Base-by-base conservation (phyloP, 53 echinoderm and acorn worm genomes). In the Glandiceps talaboti region DNA sequence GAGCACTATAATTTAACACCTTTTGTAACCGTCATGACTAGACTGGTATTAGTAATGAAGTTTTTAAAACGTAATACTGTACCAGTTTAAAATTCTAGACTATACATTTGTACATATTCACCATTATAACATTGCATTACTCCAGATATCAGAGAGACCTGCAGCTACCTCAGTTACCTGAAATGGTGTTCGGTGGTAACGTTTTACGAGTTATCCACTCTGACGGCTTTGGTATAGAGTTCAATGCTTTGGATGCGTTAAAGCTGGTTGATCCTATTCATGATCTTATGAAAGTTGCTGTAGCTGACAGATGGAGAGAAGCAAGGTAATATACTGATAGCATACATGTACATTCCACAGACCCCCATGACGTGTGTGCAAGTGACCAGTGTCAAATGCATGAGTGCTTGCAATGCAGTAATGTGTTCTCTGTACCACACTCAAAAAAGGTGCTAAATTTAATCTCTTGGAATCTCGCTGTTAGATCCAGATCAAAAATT, bases 131-230 rank as follows among this genome's bases (percentile, higher is more conserved):
- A n/a, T n/a, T n/a, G n/a, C n/a, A n/a, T n/a, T n/a, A 77, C 1
- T 78, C 14, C 74, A 96, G 96, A 73, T 88, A 88, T 79, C 86
- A 96, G 74, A 77, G 86, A 77, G 90, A 90, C 31, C 82, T 96
- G 25, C 81, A 86, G 33, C 88, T 96, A 32, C 96, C 96, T 72
- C 96, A 96, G 77, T 82, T 96, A 0, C 96, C 96, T 28, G 96
- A 96, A 87, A 96, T 96, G 96, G 74, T 92, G 74, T 96, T 96
- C 82, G 92, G 92, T 29, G 92, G 93, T 30, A 96, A 91, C 28
- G 78, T 82, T 1, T 86, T 96, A 6, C 84, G 85, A 30, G 79
- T 96, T 32, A 73, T 79, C 30, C 89, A 96, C 32, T 27, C 80
- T 0, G 85, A 75, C 14, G 93, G 96, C 0, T 96, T 88, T 33